These are phyloP conservation scores for Polyploca ridens DNA, from an alignment of 2,888 invertebrate genomes.

Conservation along the genomic window DNA sequence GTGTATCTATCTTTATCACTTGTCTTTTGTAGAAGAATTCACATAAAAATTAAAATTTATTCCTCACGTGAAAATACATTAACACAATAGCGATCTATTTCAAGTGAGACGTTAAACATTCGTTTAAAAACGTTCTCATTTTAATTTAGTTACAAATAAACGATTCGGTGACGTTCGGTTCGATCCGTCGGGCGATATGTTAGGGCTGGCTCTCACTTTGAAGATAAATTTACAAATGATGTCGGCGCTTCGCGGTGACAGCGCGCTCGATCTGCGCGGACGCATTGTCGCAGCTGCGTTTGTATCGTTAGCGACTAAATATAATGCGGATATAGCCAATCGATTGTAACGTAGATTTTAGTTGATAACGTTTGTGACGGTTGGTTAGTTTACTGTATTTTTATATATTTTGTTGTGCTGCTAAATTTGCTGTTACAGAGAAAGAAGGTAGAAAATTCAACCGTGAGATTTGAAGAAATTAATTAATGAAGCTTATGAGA, in stretches of 20 bases:
- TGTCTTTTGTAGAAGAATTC: neutral
- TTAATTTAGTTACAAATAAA: slow-evolving; percentile 58
- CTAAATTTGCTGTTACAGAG: too few relatives aligned
- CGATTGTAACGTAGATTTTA: neutral
- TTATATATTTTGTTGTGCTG: too few relatives aligned
- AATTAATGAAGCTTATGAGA: neutral
- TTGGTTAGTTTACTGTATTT: neutral
- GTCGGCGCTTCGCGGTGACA: slow-evolving; percentile 62
- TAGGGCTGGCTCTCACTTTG: slow-evolving; percentile 63
- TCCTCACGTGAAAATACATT: slow-evolving; percentile 7
- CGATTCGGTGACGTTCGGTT: slow-evolving; percentile 54
- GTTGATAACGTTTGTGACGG: slow-evolving; percentile 6
- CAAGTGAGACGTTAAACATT: slow-evolving; percentile 36
- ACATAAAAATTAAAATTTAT: neutral
- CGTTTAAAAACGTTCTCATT: slow-evolving; percentile 64
- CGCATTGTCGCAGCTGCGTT: slow-evolving; percentile 69
- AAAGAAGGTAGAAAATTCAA: neutral
- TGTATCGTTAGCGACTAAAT: slow-evolving; percentile 45
- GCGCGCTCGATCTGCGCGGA: slow-evolving; percentile 44
- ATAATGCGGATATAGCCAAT: slow-evolving; percentile 18
- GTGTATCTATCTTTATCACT: neutral
- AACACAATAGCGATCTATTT: slow-evolving; percentile 42
- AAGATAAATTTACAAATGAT: slow-evolving; percentile 76
- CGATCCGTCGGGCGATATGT: slow-evolving; percentile 66
- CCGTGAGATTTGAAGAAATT: neutral